Base-by-base conservation (phyloP, 2,888 invertebrate species). In the Ophonus ardosiacus region DNA sequence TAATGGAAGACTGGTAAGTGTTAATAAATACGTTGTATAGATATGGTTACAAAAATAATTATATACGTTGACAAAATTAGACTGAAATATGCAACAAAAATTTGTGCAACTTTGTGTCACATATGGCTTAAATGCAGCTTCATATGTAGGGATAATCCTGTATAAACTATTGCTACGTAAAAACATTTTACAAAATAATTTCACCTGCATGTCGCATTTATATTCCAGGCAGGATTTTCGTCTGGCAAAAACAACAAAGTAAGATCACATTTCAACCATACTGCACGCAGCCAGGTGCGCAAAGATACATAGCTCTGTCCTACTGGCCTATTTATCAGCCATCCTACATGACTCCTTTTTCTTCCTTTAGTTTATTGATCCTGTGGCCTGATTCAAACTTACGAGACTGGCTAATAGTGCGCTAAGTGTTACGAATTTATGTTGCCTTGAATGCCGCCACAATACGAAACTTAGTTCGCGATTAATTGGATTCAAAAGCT, bases 281-380 rank as follows among this genome's bases (percentile, higher is more conserved):
- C 17, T 40, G 68, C 38, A 71, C 68, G 40, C 6, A 71, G 1
- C 40, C 68, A 71, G 68, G 68, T 71, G 68, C 15, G 15, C 40
- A 38, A 38, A 71, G 68, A 71, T 17, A 71, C 40, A 71, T 8
- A 24, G 24, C 59, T 7, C 10, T 63, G 80, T 63, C 63, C 80
- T 63, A 80, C 21, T 80, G 80, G 38, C 80, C 80, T 80, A 80
- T 80, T 24, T 79, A 80, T 59, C 31, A 7, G 40, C 59, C 80
- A 40, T 18, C 61, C 31, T 63, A 80, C 61, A 61, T 59, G 31
- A 2, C 59, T 43, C 61, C 63, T 61, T 59, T 80, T 63, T 80
- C 61, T 80, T 80, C 80, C 80, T 80, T 80, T 80, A 80, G 63
- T 80, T 80, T 80, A 80, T 80, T 80, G 80, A 80, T 80, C 38